phyloP scores from a whole-genome alignment of 1,140 invertebrate species.

The Temnothorax nylanderi region DNA sequence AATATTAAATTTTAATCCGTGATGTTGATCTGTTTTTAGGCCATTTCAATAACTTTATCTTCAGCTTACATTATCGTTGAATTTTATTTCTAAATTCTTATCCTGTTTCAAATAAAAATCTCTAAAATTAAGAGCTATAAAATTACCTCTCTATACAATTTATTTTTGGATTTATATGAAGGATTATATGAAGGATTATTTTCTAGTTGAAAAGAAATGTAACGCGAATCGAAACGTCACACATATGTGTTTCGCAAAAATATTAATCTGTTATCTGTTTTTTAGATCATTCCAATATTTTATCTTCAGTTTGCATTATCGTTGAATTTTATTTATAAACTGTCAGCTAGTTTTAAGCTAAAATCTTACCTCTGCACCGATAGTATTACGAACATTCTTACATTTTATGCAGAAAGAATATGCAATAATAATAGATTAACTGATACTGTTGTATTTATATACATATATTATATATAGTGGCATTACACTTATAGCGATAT shows the following conservation, averaged over 20 bases:
- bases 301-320: not conserved
- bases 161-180: not conserved
- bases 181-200: constrained; percentile 4
- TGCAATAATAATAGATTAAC: not conserved
- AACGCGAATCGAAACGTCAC: not conserved
- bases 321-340: constrained; percentile 6
- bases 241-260: not conserved
- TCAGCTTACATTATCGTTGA: not conserved
- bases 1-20: not conserved
- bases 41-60: not conserved
- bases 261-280: not conserved
- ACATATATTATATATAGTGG: not conserved
- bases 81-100: not conserved
- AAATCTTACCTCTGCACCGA: not conserved
- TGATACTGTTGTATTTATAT: not conserved
- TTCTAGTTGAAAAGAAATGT: too few relatives aligned
- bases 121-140: not conserved
- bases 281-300: not conserved
- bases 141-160: not conserved
- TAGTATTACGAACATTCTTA: not conserved
- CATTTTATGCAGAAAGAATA: not conserved
- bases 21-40: not conserved
- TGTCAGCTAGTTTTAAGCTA: not conserved
- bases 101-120: not conserved
- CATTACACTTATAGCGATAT: not conserved